These are phyloP conservation scores for Pteria penguin DNA, from an alignment of 2,888 invertebrate genomes.

Conservation along the genomic window DNA sequence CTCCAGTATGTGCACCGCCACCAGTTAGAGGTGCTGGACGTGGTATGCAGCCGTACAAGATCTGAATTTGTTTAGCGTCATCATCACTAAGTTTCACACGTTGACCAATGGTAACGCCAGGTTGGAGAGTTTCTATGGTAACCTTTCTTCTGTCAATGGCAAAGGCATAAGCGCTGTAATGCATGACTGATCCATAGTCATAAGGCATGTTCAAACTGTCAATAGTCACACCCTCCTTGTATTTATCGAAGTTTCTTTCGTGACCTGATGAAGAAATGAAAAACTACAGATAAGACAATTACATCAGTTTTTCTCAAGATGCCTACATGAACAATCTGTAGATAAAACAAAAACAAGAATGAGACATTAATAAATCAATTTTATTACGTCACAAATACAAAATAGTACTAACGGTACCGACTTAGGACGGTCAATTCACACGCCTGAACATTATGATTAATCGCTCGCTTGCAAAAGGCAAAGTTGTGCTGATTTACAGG, in stretches of 20 bases:
- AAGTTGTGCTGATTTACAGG: too few species aligned
- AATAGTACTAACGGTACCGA: too few species aligned
- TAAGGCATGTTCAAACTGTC: slow-evolving; percentile 82
- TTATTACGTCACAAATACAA: too few species aligned
- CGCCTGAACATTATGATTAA: too few species aligned
- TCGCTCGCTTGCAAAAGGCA: too few species aligned
- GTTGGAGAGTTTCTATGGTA: slow-evolving; percentile 81
- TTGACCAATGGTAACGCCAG: slow-evolving; percentile 83
- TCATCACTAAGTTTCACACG: slow-evolving; percentile 77
- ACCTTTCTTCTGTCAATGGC: slow-evolving; percentile 80
- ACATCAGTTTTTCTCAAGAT: too few species aligned
- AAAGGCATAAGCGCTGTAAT: slow-evolving; percentile 84
- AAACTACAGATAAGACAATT: too few species aligned
- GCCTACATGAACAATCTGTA: too few species aligned
- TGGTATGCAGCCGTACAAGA: slow-evolving; percentile 77
- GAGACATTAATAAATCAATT: too few species aligned
- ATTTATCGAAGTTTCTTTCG: slow-evolving; percentile 64
- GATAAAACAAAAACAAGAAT: too few species aligned
- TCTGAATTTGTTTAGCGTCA: slow-evolving; percentile 80
- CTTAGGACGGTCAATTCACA: too few species aligned
- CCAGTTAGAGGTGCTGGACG: slow-evolving; percentile 28
- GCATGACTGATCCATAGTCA: slow-evolving; percentile 90
- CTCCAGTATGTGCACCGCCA: slow-evolving; percentile 33
- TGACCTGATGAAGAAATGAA: slow-evolving; percentile 50
- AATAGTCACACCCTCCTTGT: slow-evolving; percentile 45